Conservation (phyloP, 2,113 vertebrate species). For the Sminthopsis crassicaudata region DNA sequence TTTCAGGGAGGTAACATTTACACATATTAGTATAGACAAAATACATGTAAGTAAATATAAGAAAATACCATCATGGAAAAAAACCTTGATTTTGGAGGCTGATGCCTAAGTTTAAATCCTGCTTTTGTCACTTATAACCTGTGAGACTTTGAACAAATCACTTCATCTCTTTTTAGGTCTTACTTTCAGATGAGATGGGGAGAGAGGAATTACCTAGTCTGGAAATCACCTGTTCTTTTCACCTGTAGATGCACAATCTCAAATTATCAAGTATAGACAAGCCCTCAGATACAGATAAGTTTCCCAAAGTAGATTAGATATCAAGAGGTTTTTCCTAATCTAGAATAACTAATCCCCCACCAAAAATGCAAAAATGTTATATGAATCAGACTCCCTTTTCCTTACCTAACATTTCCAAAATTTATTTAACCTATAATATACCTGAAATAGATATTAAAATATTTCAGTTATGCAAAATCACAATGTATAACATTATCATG, state of each 20-base stretch:
- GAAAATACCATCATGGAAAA: background rate
- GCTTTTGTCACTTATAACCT: background rate
- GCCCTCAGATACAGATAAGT: background rate
- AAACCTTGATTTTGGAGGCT: background rate
- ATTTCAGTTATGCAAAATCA: background rate
- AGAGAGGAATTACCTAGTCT: background rate
- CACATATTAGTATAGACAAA: background rate
- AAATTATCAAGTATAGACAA: background rate
- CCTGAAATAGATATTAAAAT: background rate
- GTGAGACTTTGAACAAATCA: background rate
- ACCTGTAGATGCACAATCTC: background rate
- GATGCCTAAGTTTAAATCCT: background rate
- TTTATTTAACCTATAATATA: background rate
- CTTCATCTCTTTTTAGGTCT: background rate
- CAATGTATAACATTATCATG: background rate
- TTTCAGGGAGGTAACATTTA: background rate
- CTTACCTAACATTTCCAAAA: background rate
- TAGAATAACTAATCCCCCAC: background rate
- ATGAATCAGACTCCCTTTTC: too few species aligned
- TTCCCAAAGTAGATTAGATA: background rate
- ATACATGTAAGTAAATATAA: background rate
- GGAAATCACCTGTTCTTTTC: background rate
- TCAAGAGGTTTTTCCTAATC: background rate
- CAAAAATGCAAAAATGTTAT: too few species aligned
- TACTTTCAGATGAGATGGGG: background rate